Conservation (phyloP, 2,797 vertebrate species). For the Jordanella pulchra region DNA sequence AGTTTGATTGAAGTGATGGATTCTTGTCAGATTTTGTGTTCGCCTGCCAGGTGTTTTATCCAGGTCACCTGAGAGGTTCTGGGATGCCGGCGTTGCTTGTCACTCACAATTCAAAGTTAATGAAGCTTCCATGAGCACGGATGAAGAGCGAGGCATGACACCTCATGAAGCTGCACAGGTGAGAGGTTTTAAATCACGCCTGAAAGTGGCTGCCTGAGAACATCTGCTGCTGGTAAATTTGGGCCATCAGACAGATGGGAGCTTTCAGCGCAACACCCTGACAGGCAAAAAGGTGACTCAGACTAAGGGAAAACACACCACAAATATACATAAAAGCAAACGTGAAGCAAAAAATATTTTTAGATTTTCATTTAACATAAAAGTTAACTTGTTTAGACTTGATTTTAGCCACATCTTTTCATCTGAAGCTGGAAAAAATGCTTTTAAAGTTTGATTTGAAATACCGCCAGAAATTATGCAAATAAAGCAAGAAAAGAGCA, state of each 20-base stretch:
- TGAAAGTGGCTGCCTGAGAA: background rate
- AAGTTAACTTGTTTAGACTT: no score
- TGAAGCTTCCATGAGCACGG: constrained; percentile 82
- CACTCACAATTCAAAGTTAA: constrained; percentile 81
- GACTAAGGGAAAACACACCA: background rate
- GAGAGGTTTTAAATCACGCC: background rate
- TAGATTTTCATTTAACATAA: background rate
- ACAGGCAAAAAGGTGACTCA: background rate
- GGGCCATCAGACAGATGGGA: constrained; percentile 8
- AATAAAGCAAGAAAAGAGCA: no score
- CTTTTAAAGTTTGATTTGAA: no score
- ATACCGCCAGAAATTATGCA: no score
- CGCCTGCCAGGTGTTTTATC: background rate
- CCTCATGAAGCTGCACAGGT: background rate
- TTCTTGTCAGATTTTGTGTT: background rate
- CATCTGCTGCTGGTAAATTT: constrained; percentile 5
- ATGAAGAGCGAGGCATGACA: constrained; percentile 47
- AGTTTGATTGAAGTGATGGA: background rate
- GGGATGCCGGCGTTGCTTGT: constrained; percentile 48
- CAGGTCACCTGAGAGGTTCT: background rate
- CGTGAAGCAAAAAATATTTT: background rate
- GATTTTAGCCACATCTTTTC: no score
- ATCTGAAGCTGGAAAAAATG: no score
- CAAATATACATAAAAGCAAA: background rate
- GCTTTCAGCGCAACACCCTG: constrained; percentile 15